Evolutionary conservation across 2,888 invertebrate species (phyloP).

Genomic region (Dione vanillae): DNA sequence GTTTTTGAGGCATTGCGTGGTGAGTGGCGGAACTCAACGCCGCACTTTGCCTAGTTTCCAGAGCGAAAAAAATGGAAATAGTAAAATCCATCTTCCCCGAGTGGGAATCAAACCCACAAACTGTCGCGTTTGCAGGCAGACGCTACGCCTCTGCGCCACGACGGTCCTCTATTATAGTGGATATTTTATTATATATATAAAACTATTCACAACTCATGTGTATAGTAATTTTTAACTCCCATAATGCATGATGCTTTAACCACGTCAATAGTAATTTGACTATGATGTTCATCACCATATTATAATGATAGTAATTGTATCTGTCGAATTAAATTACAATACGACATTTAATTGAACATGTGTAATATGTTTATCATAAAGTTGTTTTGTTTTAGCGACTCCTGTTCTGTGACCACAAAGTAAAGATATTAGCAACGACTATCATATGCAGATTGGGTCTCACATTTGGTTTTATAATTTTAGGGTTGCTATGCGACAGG

Average conservation of each 20-base stretch:
- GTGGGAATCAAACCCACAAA: too few species aligned
- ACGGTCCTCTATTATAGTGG: too few species aligned
- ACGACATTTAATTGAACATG: neutral
- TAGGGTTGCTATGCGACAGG: constrained; percentile 72
- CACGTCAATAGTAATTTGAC: neutral
- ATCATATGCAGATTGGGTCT: constrained; percentile 71
- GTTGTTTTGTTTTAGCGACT: constrained; percentile 63
- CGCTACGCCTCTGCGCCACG: too few species aligned
- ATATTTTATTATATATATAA: too few species aligned
- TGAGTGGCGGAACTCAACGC: too few species aligned
- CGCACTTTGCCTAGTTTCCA: too few species aligned
- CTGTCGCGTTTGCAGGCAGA: too few species aligned
- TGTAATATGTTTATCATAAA: constrained; percentile 4
- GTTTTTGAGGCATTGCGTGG: too few species aligned
- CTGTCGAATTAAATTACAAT: neutral
- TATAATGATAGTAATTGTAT: constrained; percentile 3
- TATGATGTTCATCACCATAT: neutral
- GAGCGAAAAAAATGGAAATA: too few species aligned
- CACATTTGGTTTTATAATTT: constrained; percentile 70
- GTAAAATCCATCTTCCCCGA: too few species aligned
- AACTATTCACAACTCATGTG: neutral
- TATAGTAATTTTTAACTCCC: neutral
- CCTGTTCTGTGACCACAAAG: constrained; percentile 67
- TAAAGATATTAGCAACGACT: constrained; percentile 64
- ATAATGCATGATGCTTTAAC: neutral